These are phyloP conservation scores for Nixonia krombeini DNA, from an alignment of 1,140 invertebrate genomes.

Conservation along the genomic window DNA sequence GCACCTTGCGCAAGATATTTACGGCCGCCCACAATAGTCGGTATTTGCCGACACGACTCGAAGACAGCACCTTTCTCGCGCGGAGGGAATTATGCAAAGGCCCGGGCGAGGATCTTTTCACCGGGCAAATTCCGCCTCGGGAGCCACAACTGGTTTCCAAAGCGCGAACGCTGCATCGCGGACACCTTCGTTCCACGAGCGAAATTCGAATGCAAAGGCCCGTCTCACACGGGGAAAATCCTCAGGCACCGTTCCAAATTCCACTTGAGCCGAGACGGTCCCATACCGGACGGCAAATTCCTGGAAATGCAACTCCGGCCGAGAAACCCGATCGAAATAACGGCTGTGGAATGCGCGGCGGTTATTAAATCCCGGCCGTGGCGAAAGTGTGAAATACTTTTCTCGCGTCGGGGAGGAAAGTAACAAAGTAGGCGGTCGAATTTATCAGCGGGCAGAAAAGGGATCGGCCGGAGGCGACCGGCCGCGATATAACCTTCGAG, in stretches of 20 bases:
- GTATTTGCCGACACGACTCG: slow-evolving; percentile 11
- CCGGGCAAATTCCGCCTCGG: slow-evolving; percentile 11
- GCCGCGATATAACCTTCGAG: background rate
- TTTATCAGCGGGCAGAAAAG: background rate
- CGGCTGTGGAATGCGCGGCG: no score
- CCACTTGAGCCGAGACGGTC: no score
- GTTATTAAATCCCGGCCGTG: background rate
- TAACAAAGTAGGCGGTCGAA: background rate
- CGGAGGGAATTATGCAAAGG: slow-evolving; percentile 20
- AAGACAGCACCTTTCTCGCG: slow-evolving; percentile 17
- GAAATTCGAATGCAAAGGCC: background rate
- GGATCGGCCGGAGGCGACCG: background rate
- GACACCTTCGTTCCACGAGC: background rate
- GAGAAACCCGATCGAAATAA: no score
- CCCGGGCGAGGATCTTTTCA: slow-evolving; percentile 13
- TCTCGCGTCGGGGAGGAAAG: background rate
- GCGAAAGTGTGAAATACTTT: slow-evolving; percentile 12
- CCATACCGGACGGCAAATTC: no score
- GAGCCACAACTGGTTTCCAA: slow-evolving; percentile 7
- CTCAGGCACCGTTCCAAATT: no score
- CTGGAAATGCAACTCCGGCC: no score
- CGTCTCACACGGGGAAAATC: no score
- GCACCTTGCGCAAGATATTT: slow-evolving; percentile 34
- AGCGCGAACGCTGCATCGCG: slow-evolving; percentile 2
- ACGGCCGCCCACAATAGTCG: slow-evolving; percentile 15